Conservation (phyloP, 2,888 invertebrate species). For the Diachrysia chrysitis region DNA sequence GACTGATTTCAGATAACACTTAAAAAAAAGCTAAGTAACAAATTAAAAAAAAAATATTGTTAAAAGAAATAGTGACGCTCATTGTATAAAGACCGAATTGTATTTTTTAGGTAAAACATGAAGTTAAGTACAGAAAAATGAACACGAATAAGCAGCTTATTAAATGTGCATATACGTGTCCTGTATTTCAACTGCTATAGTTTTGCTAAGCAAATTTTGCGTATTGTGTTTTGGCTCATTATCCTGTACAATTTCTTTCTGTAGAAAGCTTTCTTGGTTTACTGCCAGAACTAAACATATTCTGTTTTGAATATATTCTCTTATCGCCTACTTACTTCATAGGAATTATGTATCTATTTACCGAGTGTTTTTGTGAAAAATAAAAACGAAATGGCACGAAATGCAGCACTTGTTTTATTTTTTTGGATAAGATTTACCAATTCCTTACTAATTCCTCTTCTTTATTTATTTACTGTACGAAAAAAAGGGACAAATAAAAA, state of each 20-base stretch:
- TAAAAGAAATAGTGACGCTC: background rate
- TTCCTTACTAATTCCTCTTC: no score
- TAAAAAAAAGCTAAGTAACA: no score
- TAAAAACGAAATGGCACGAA: background rate
- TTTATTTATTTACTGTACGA: no score
- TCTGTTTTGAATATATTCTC: constrained; percentile 60
- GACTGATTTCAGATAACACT: no score
- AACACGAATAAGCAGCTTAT: constrained; percentile 41
- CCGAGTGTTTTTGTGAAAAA: background rate
- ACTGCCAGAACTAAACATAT: constrained; percentile 69
- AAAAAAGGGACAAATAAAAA: no score
- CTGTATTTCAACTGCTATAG: constrained; percentile 35
- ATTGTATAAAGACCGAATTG: background rate
- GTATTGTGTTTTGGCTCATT: constrained; percentile 73
- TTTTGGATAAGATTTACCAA: no score
- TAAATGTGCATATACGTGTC: constrained; percentile 52
- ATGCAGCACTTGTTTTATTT: no score
- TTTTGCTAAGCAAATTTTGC: constrained; percentile 58
- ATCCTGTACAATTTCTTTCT: constrained; percentile 68
- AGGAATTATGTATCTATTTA: constrained; percentile 21
- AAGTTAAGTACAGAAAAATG: constrained; percentile 27
- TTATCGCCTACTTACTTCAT: constrained; percentile 35
- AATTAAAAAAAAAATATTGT: no score
- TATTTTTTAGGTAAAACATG: background rate
- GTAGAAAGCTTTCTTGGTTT: constrained; percentile 77